A percentile compares a stretch with the other conserved stretches of the same genome.
These are phyloP conservation scores for Lanistes nyassanus DNA, from an alignment of 1,140 invertebrate species.

Conservation along the genomic window DNA sequence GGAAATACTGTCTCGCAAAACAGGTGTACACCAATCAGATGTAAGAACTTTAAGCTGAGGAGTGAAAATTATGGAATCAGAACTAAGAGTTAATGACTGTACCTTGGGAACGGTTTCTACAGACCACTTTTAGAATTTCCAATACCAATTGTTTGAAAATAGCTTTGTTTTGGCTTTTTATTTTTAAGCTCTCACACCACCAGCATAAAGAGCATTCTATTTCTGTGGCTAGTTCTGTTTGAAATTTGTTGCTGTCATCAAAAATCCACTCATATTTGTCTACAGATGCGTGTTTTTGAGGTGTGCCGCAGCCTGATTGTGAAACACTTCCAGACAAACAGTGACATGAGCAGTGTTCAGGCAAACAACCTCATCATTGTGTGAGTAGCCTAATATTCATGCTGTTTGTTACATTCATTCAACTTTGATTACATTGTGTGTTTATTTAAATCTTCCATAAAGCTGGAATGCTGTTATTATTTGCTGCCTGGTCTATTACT, in stretches of 20 bases:
- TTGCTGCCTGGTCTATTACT: no score
- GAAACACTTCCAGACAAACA: constrained; percentile 49
- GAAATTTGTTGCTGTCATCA: no score
- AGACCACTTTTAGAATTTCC: no score
- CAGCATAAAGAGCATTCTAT: no score
- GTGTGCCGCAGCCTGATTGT: constrained; percentile 60
- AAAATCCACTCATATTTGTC: constrained; percentile 10
- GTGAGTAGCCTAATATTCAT: constrained; percentile 51
- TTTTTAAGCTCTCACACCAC: no score
- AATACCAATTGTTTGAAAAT: no score
- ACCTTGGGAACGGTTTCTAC: no score
- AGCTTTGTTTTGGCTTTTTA: no score
- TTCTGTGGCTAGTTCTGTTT: neutral
- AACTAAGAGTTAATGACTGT: no score
- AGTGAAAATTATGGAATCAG: neutral
- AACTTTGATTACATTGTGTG: neutral
- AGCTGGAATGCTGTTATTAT: no score
- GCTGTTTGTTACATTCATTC: neutral
- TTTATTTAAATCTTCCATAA: neutral
- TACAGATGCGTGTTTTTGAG: constrained; percentile 65
- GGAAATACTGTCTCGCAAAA: constrained; percentile 59
- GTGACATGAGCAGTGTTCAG: constrained; percentile 45
- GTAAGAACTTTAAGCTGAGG: constrained; percentile 41
- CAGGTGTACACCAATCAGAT: constrained; percentile 51
- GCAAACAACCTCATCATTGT: constrained; percentile 59